Base-by-base conservation (phyloP, 2,797 vertebrate species). In the Sebastes alutus region DNA sequence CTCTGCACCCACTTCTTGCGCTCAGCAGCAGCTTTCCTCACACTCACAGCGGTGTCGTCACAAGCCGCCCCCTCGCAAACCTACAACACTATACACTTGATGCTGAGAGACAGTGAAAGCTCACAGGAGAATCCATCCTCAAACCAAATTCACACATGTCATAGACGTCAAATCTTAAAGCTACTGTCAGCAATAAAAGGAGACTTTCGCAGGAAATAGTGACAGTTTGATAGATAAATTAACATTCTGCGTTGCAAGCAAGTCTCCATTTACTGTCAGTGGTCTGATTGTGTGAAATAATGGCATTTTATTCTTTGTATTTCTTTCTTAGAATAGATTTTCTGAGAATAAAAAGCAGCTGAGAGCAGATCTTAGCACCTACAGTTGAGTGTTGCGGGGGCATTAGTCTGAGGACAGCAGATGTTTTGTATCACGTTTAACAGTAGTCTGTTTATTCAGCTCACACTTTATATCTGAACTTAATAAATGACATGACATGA, bases 1-100 rank as follows among this genome's bases (percentile, higher is more conserved):
- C 68, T 80, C 86, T 76, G 46, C 78, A 67, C 35, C 5, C 13
- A 22, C 38, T 27, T 68, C 14, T 38, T 60, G 63, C n/a, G 7
- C 42, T 86, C 79, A 69, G 49, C 20, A 77, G 42, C 56, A 83
- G 77, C 79, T 75, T 23, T 56, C 56, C 52, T 69, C 73, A 58
- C 42, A 8, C 67, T 84, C 66, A 60, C 77, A 56, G 22, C 56
- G 56, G 14, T 8, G 38, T 14, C 33, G 67, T 65, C 63, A 72
- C 14, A 66, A 71, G 22, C 67, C 73, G 14, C 90, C 89, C 72
- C 82, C 91, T 74, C 62, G 14, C 22, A 52, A 7, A 27, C 14
- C 46, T 16, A 18, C 42, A 46, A 46, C 6, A 72, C 68, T 38
- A 38, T 20, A 29, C 2, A 2, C 14, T 12, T 68, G 27, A 81